Evolutionary conservation across 2,113 vertebrate genomes (phyloP).

Genomic region (Synchiropus splendidus): DNA sequence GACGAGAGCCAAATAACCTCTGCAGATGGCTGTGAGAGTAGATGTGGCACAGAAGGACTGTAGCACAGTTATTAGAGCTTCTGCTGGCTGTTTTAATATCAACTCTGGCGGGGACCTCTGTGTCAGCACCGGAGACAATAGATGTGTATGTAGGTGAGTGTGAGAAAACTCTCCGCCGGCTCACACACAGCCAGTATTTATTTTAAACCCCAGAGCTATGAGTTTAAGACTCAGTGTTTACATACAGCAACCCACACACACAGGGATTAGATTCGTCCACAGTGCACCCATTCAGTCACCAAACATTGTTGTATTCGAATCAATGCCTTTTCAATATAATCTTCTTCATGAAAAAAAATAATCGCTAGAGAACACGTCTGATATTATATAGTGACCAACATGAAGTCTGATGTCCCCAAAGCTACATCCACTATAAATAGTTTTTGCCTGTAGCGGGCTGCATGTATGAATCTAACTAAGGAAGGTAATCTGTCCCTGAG

Average conservation of each 20-base stretch:
- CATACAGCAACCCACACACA: conserved; percentile 20
- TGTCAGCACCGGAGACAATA: conserved; percentile 40
- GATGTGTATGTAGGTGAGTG: conserved; percentile 8
- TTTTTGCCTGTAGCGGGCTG: no score
- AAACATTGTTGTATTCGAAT: no score
- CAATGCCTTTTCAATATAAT: no score
- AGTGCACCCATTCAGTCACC: no score
- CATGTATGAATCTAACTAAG: no score
- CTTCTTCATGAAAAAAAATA: no score
- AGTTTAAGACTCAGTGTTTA: conserved; percentile 44
- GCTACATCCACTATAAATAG: no score
- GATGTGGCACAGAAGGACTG: conserved; percentile 26
- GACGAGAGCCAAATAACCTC: conserved; percentile 32
- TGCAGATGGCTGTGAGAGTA: conserved; percentile 35
- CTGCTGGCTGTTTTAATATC: conserved; percentile 35
- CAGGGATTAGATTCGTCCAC: not conserved
- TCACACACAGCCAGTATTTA: conserved; percentile 40
- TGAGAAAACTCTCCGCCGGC: conserved; percentile 13
- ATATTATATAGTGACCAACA: no score
- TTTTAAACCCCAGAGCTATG: conserved; percentile 40
- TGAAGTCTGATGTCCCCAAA: no score
- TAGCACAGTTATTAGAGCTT: conserved; percentile 15
- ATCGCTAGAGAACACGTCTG: no score
- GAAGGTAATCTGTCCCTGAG: no score
- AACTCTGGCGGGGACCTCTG: conserved; percentile 28